Evolutionary conservation across 2,888 invertebrate genomes (phyloP).

Genomic region (Lasioglossum malachurum): DNA sequence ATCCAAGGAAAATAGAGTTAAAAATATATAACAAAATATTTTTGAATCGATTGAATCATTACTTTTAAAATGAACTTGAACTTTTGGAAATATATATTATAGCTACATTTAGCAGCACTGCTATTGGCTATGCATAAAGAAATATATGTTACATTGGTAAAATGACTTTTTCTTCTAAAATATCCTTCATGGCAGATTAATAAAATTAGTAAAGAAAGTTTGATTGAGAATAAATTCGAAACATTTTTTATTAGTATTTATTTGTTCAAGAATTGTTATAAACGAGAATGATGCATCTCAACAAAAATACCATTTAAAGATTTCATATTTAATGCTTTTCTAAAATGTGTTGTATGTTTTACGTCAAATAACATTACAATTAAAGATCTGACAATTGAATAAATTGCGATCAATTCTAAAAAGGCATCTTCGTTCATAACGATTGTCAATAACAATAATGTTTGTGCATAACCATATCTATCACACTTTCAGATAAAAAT

Average conservation of each 20-base stretch:
- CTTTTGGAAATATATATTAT: neutral
- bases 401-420: neutral
- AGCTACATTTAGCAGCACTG: neutral
- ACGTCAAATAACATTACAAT: neutral
- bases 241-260: neutral
- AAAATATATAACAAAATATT: neutral
- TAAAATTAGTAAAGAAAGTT: neutral
- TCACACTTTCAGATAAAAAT: neutral
- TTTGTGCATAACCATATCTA: neutral
- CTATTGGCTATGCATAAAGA: neutral
- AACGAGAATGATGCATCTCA: neutral
- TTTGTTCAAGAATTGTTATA: neutral
- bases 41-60: neutral
- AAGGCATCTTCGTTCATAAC: neutral
- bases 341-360: neutral
- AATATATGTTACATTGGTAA: neutral
- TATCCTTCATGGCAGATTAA: neutral
- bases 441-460: neutral
- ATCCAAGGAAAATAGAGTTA: neutral
- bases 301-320: neutral
- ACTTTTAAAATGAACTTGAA: neutral
- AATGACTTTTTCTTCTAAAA: conserved; percentile 9
- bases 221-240: neutral
- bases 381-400: neutral
- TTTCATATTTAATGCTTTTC: neutral